Conservation (phyloP, 2,888 invertebrate genomes). For the Onchidella celtica region DNA sequence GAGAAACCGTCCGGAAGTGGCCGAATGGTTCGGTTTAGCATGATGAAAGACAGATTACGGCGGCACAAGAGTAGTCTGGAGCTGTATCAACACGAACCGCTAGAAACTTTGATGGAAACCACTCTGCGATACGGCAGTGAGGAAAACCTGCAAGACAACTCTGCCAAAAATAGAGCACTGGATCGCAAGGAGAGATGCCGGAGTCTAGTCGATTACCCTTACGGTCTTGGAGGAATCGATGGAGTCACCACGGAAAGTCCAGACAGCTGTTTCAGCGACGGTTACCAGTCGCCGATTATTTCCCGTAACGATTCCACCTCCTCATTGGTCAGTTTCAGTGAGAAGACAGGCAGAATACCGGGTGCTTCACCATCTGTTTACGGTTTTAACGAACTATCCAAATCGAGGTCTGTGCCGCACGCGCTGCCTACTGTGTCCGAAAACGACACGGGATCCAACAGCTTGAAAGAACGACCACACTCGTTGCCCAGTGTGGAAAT, state of each 20-base stretch:
- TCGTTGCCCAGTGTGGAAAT: conserved; percentile 67
- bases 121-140: conserved; percentile 66
- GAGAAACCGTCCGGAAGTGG: conserved; percentile 35
- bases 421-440: conserved; percentile 55
- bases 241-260: conserved; percentile 19
- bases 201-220: conserved; percentile 55
- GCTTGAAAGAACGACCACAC: conserved; percentile 66
- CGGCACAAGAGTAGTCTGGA: conserved; percentile 72
- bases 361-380: background rate
- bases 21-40: conserved; percentile 60
- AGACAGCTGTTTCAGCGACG: conserved; percentile 36
- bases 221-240: background rate
- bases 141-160: conserved; percentile 60
- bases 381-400: conserved; percentile 50
- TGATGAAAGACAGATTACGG: conserved; percentile 66
- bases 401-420: conserved; percentile 54
- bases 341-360: background rate
- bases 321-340: conserved; percentile 18
- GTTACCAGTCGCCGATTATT: background rate
- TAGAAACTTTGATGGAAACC: conserved; percentile 59
- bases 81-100: conserved; percentile 61
- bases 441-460: conserved; percentile 48
- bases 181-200: conserved; percentile 48
- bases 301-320: conserved; percentile 32
- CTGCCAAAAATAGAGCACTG: background rate